A percentile compares a stretch with the other conserved stretches of the same genome.
phyloP scores from a whole-genome alignment of 1,140 invertebrate species.

The Berghia stephanieae region DNA sequence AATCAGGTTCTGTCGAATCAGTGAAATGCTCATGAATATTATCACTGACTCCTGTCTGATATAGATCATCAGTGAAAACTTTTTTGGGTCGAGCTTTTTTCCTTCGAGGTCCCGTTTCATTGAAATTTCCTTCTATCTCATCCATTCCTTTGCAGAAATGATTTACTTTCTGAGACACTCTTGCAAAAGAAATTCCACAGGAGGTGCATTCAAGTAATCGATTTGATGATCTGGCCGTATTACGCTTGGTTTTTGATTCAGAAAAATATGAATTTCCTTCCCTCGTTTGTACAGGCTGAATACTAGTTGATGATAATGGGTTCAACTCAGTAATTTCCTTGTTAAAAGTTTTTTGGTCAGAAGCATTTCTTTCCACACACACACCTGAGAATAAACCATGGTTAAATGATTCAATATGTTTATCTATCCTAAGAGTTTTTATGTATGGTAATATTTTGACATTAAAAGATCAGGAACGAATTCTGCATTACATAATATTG shows the following conservation, averaged over 20 bases:
- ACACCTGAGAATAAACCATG: not conserved
- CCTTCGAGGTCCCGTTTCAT: no score
- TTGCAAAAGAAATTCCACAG: slow-evolving; percentile 24
- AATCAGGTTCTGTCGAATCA: no score
- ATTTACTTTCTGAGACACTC: slow-evolving; percentile 24
- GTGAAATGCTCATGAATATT: no score
- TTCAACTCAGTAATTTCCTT: not conserved
- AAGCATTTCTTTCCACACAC: not conserved
- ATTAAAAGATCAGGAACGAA: no score
- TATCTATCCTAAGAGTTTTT: no score
- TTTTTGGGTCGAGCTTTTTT: no score
- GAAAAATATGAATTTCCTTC: not conserved
- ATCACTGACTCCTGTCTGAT: no score
- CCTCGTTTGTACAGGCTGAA: no score
- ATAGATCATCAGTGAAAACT: no score
- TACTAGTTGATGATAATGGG: not conserved
- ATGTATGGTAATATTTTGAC: no score
- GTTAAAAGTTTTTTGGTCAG: not conserved
- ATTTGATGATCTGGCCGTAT: not conserved
- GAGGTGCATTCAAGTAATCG: slow-evolving; percentile 20
- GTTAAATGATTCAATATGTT: not conserved
- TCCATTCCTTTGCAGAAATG: slow-evolving; percentile 31
- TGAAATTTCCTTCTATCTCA: not conserved
- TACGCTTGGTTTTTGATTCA: not conserved
- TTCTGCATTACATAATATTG: no score